phyloP scores from a whole-genome alignment of 1,140 invertebrate species.

The Bradynema listronoti region DNA sequence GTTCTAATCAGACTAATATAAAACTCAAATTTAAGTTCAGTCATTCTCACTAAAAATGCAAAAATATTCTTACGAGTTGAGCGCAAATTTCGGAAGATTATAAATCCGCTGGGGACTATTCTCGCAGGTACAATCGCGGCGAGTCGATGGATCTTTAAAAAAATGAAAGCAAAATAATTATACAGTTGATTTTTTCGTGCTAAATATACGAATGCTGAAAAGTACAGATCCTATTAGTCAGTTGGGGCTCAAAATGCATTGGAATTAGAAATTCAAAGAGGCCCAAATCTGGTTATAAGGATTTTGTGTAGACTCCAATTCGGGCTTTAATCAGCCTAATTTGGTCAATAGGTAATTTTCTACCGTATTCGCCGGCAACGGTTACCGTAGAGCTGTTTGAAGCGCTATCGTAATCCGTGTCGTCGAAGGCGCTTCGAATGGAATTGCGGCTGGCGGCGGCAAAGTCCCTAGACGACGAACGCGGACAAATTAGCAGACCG shows the following conservation, averaged over 20 bases:
- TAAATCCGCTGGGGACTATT: conserved; percentile 5
- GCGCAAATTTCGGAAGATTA: conserved; percentile 17
- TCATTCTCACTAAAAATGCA: neutral
- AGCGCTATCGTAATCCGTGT: neutral
- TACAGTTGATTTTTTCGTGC: too few relatives aligned
- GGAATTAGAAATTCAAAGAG: too few relatives aligned
- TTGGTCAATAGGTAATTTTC: too few relatives aligned
- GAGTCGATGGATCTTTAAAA: neutral
- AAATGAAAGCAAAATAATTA: neutral
- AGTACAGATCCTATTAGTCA: too few relatives aligned
- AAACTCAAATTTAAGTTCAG: neutral
- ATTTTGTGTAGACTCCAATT: too few relatives aligned
- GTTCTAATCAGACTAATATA: neutral
- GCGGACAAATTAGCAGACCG: conserved; percentile 3
- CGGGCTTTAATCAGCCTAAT: too few relatives aligned
- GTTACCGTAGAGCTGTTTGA: too few relatives aligned
- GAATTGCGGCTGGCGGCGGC: neutral
- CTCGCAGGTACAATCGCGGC: conserved; percentile 8
- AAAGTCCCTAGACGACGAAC: neutral
- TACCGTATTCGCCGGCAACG: too few relatives aligned
- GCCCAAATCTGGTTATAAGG: too few relatives aligned
- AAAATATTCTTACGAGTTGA: conserved; percentile 9
- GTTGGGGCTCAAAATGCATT: too few relatives aligned
- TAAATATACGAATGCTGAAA: too few relatives aligned
- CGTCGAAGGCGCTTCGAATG: neutral